Conservation (phyloP, 2,888 invertebrate species). For the Neocrepidodera transversa region DNA sequence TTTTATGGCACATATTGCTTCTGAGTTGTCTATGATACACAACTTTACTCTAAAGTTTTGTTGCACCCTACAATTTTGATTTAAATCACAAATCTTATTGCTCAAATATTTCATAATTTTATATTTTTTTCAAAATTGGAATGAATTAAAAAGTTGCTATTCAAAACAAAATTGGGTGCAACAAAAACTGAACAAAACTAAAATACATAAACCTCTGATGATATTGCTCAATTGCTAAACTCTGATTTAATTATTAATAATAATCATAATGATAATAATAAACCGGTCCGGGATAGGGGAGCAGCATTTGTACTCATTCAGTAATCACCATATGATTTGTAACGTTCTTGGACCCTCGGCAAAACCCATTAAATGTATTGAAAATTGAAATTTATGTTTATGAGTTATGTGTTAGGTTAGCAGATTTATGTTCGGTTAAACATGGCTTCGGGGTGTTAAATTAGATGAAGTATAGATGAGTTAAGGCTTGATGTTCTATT, state of each 20-base stretch:
- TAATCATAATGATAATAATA: constrained; percentile 56
- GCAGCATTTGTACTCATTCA: constrained; percentile 60
- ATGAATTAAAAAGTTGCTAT: not conserved
- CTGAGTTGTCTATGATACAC: constrained; percentile 27
- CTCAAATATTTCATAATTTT: not conserved
- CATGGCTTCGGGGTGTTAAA: constrained; percentile 2
- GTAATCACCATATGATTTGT: constrained; percentile 58
- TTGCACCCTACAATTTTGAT: constrained; percentile 19
- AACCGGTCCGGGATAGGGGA: constrained; percentile 50
- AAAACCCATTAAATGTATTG: constrained; percentile 25
- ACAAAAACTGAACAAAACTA: constrained; percentile 35
- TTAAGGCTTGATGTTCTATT: too few species aligned
- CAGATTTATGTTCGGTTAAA: constrained; percentile 12
- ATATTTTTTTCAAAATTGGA: too few species aligned
- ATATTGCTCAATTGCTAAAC: constrained; percentile 58
- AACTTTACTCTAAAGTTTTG: constrained; percentile 35
- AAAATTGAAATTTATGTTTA: constrained; percentile 21
- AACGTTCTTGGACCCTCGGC: constrained; percentile 42
- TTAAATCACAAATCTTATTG: constrained; percentile 4
- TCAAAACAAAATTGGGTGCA: constrained; percentile 21
- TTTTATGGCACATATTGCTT: constrained; percentile 46
- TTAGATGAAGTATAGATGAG: constrained; percentile 3
- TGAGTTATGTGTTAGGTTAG: not conserved
- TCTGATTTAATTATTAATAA: constrained; percentile 53
- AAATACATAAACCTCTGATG: constrained; percentile 52